Evolutionary conservation across 2,888 invertebrate species (phyloP).

Genomic region (Eudasyphora cyanicolor): DNA sequence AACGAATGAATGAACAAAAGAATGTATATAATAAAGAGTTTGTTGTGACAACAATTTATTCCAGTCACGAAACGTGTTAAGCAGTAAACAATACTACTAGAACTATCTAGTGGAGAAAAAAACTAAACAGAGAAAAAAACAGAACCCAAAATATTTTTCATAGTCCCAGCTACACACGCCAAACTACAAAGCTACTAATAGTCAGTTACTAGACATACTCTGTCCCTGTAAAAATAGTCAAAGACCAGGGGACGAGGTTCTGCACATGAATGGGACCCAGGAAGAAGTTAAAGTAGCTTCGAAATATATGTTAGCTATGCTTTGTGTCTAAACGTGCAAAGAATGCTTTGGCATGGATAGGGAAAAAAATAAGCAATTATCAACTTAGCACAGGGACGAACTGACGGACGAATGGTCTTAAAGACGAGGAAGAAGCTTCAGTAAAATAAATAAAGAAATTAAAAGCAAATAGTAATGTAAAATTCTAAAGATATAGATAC

Average conservation of each 20-base stretch:
- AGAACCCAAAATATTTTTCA: not conserved
- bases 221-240: not conserved
- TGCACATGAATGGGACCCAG: not conserved
- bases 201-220: not conserved
- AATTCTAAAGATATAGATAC: too few relatives aligned
- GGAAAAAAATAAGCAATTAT: not conserved
- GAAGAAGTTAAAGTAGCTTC: not conserved
- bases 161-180: not conserved
- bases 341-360: not conserved
- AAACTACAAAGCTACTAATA: not conserved
- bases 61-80: slow-evolving; percentile 55
- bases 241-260: not conserved
- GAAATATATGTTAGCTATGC: not conserved
- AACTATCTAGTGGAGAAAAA: too few relatives aligned
- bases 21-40: slow-evolving; percentile 25
- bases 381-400: not conserved
- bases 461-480: too few relatives aligned
- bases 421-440: too few relatives aligned
- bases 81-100: slow-evolving; percentile 41
- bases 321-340: not conserved
- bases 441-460: too few relatives aligned
- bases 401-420: not conserved
- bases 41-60: slow-evolving; percentile 54
- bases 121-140: not conserved
- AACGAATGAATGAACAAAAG: not conserved